Evolutionary conservation across 2,888 invertebrate genomes (phyloP).

Genomic region (Scaptomyza reducta): DNA sequence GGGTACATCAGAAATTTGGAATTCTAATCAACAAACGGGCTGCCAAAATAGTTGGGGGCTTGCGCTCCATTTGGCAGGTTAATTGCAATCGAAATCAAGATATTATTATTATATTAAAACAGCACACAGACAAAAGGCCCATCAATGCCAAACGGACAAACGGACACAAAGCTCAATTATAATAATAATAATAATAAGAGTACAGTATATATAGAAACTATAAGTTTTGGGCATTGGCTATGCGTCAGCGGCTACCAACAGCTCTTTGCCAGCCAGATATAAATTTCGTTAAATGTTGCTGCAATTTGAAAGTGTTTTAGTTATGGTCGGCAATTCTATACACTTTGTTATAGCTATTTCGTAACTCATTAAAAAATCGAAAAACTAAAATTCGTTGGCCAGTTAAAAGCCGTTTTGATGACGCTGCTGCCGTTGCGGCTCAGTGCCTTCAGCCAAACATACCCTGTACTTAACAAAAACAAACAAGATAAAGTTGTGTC

Average conservation of each 20-base stretch:
- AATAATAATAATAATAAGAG: constrained; percentile 5
- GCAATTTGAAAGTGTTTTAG: constrained; percentile 38
- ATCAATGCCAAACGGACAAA: constrained; percentile 45
- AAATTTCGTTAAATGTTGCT: constrained; percentile 7
- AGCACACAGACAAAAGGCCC: constrained; percentile 45
- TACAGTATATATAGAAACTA: neutral
- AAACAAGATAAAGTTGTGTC: too few relatives aligned
- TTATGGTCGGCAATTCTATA: constrained; percentile 39
- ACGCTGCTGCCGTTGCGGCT: constrained; percentile 33
- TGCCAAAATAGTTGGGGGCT: constrained; percentile 30
- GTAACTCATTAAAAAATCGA: constrained; percentile 40
- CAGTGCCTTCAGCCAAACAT: constrained; percentile 28
- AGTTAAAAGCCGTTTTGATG: constrained; percentile 33
- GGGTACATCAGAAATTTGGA: constrained; percentile 26
- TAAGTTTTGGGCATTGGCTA: constrained; percentile 35
- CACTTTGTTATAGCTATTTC: constrained; percentile 42
- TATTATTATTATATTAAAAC: constrained; percentile 44
- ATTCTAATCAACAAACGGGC: constrained; percentile 48
- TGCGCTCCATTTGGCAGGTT: constrained; percentile 62
- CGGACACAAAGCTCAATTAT: constrained; percentile 36
- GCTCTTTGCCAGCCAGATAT: constrained; percentile 27
- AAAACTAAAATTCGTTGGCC: constrained; percentile 31
- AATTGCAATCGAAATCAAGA: constrained; percentile 57
- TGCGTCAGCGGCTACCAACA: constrained; percentile 39
- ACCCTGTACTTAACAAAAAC: constrained; percentile 7